Conservation (phyloP, 2,888 invertebrate species). For the Volucella zonaria region DNA sequence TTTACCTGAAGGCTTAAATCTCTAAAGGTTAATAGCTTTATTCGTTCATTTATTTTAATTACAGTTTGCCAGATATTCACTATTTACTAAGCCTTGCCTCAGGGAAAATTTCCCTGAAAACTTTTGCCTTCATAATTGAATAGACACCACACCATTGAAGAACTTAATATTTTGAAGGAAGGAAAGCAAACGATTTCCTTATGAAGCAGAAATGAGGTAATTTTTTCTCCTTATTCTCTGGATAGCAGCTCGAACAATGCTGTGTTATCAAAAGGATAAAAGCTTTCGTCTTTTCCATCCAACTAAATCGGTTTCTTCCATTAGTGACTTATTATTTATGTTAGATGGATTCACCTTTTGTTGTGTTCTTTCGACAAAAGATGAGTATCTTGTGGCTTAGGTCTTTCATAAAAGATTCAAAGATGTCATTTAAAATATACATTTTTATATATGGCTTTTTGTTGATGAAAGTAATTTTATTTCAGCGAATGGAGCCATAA, state of each 20-base stretch:
- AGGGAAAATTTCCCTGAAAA: constrained; percentile 12
- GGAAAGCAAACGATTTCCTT: neutral
- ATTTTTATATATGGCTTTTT: too few species aligned
- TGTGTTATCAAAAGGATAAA: constrained; percentile 28
- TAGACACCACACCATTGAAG: neutral
- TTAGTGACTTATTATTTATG: constrained; percentile 30
- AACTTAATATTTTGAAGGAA: constrained; percentile 1
- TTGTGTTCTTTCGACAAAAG: neutral
- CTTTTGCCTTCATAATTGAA: constrained; percentile 21
- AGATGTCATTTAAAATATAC: too few species aligned
- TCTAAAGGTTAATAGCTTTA: constrained; percentile 28
- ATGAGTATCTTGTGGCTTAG: neutral
- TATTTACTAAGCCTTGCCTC: neutral
- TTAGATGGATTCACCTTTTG: constrained; percentile 32
- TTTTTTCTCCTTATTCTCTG: constrained; percentile 1
- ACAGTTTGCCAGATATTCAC: neutral
- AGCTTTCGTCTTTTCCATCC: constrained; percentile 33
- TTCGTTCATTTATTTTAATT: neutral
- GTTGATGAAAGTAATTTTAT: too few species aligned
- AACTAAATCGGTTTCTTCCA: constrained; percentile 58
- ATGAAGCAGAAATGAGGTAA: constrained; percentile 2
- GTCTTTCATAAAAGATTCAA: neutral
- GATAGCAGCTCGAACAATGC: neutral
- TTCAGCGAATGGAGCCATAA: too few species aligned
- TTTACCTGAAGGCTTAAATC: neutral